Conservation (phyloP, 2,888 invertebrate genomes). For the Phorcus lineatus region DNA sequence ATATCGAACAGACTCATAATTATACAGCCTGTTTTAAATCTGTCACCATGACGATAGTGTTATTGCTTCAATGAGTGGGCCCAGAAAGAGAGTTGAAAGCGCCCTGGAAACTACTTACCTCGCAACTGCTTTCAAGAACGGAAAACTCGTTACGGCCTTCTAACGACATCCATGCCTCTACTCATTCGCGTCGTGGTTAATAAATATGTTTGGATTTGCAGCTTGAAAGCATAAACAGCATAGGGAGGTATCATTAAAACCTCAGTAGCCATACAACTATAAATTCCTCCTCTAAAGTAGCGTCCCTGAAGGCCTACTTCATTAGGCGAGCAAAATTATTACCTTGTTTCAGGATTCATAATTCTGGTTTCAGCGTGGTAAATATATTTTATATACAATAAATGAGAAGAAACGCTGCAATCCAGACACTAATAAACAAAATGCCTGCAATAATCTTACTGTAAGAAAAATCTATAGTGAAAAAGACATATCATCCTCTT, state of each 20-base stretch:
- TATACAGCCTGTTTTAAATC: not conserved
- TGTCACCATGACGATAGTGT: not conserved
- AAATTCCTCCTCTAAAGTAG: conserved; percentile 10
- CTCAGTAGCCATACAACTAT: not conserved
- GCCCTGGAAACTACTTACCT: conserved; percentile 9
- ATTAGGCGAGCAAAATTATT: not conserved
- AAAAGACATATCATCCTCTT: no score
- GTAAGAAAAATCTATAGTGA: no score
- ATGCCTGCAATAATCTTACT: no score
- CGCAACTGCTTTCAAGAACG: not conserved
- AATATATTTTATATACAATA: no score
- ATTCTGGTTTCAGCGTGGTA: no score
- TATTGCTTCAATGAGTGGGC: not conserved
- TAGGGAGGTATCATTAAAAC: conserved; percentile 4
- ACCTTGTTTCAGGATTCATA: not conserved
- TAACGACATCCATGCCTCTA: not conserved
- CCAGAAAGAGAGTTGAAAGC: not conserved
- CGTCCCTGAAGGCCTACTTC: not conserved
- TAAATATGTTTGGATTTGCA: conserved; percentile 13
- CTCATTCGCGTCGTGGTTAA: not conserved
- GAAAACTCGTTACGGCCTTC: not conserved
- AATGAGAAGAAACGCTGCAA: no score
- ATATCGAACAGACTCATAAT: not conserved
- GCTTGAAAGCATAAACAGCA: conserved; percentile 8
- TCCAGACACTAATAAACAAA: no score